Evolutionary conservation across 2,113 vertebrate species (phyloP).

Genomic region (Scopus umbretta): DNA sequence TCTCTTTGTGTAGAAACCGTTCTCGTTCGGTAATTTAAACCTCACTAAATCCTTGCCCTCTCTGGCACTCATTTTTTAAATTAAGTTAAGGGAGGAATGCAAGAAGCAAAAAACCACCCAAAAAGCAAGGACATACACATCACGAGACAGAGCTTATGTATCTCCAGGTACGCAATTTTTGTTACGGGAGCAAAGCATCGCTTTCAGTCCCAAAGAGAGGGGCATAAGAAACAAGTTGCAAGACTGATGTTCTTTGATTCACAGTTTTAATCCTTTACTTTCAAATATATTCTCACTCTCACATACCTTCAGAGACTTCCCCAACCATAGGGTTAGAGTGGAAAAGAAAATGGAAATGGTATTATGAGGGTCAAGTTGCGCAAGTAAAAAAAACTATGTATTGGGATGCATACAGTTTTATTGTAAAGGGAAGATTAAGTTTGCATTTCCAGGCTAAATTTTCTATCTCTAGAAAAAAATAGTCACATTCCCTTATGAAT

Average conservation of each 20-base stretch:
- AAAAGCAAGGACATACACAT: background rate
- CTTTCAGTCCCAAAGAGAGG: background rate
- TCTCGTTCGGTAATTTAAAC: background rate
- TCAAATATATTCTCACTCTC: background rate
- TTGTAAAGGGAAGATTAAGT: background rate
- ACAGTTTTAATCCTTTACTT: background rate
- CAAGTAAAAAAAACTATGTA: background rate
- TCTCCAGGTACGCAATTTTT: background rate
- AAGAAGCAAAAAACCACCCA: background rate
- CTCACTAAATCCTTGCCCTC: background rate
- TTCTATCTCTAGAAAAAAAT: background rate
- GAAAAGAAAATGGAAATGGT: background rate
- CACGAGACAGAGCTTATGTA: background rate
- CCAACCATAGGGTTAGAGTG: background rate
- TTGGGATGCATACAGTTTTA: background rate
- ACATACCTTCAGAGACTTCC: background rate
- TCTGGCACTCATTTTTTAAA: background rate
- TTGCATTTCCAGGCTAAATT: background rate
- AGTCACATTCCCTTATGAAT: background rate
- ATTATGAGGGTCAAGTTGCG: background rate
- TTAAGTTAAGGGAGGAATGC: background rate
- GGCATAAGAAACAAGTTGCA: background rate
- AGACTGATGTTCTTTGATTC: background rate
- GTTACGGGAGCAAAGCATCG: background rate
- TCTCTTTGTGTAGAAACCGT: background rate